Evolutionary conservation across 2,888 invertebrate species (phyloP), one percentile per base, ranked within the genome.

Genomic region (Lucinisca nassula): DNA sequence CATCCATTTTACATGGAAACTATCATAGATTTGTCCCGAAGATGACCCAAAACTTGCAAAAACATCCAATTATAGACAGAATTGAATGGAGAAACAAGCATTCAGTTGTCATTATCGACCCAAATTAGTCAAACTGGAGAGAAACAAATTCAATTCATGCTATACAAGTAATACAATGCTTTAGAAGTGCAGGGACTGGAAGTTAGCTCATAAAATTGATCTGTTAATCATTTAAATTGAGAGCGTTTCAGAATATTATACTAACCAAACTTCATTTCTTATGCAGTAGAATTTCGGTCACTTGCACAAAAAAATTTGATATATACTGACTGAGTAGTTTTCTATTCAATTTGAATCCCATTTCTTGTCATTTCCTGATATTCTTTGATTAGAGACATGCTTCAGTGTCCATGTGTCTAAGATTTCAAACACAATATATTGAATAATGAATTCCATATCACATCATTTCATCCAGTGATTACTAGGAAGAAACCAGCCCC

Each of bases 371-470:
- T 67, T 67, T 67, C 30, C 67, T 10, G 17, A 67, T 35, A 35
- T 32, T 67, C 17, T 67, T 67, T 67, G 67, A 67, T 67, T 67
- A 67, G 67, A 35, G 67, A 35, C 35, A 3, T 67, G 67, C 67
- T 67, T 24, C 32, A 35, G 67, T 17, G 35, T 27, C 10, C 32
- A 21, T 12, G 17, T 4, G 32, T 67, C 67, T 30, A 35, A 32
- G 8, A 67, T 67, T 67, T 67, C 67, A 32, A 35, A 67, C 35
- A 35, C 32, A 21, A 67, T 35, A 67, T 67, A 35, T 67, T 32
- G 67, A 35, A 67, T 67, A 67, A 67, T 67, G 67, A 67, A 67
- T 67, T 67, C 67, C 67, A 67, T 67, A 67, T 67, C 67, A 35
- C 67, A 35, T 67, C 30, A 30, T 67, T 67, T 67, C 67, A 67